Evolutionary conservation across 2,797 vertebrate genomes (phyloP).

Genomic region (Sebastes flavidus): DNA sequence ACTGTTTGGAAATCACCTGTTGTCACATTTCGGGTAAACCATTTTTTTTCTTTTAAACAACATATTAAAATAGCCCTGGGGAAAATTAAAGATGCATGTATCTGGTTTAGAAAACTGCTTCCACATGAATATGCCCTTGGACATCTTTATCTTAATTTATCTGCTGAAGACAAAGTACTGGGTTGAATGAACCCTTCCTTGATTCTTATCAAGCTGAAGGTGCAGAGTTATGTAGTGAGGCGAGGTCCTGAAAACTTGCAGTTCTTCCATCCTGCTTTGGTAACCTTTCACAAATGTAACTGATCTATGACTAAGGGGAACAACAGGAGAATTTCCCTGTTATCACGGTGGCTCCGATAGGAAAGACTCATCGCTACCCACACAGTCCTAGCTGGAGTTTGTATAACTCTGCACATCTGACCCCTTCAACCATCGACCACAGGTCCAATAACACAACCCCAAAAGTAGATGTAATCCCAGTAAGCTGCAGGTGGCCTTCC

Average conservation of each 20-base stretch:
- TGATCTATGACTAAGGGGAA: conserved; percentile 37
- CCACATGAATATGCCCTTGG: not conserved
- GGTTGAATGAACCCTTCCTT: conserved; percentile 45
- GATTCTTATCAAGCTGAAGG: conserved; percentile 54
- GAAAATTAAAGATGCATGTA: not conserved
- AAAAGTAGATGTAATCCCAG: conserved; percentile 77
- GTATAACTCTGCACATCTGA: conserved; percentile 65
- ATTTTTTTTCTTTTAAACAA: not conserved
- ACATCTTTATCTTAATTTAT: conserved; percentile 46
- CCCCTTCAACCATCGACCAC: conserved; percentile 33
- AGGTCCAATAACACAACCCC: conserved; percentile 65
- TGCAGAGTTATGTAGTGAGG: conserved; percentile 3
- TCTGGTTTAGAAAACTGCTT: not conserved
- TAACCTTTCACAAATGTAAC: conserved; percentile 43
- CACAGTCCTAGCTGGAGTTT: conserved; percentile 52
- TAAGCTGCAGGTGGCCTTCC: conserved; percentile 77
- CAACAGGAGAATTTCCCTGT: conserved; percentile 61
- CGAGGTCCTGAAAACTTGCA: not conserved
- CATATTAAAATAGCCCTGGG: not conserved
- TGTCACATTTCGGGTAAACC: not conserved
- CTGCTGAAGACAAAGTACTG: conserved; percentile 47
- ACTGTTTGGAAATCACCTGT: conserved; percentile 9
- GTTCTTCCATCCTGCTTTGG: not conserved
- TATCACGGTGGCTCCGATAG: conserved; percentile 62
- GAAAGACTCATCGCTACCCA: conserved; percentile 48